Evolutionary conservation across 2,113 vertebrate species (phyloP), one percentile per base, ranked within the genome.

Genomic region (Gopherus flavomarginatus): DNA sequence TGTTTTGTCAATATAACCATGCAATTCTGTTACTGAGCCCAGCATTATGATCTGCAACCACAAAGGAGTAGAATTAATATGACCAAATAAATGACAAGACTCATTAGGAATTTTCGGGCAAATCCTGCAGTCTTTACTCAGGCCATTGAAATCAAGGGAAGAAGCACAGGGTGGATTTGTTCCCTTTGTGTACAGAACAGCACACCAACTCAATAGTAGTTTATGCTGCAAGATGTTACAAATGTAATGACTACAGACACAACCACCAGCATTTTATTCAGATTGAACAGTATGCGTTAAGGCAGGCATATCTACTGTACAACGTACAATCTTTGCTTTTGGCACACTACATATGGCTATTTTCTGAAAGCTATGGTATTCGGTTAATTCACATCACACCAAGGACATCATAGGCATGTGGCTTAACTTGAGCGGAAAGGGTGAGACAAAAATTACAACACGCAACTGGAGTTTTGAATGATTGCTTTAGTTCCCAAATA

Each of bases 31-130:
- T 50, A 99, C 97, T 81, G 99, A 99, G 98, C 99, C 99, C 98
- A 99, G 98, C 99, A 99, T 99, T 98, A 99, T 99, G 98, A 99
- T 99, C 99, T 99, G 96, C 54, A 94, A 54, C 52, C 94, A 93
- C 69, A 98, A 50, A 49, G 44, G 80, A 87, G 12, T 17, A 69
- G 81, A 84, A 47, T 3, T 52, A 94, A 81, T 1, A 3, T 1
- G 2, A 91, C 29, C 47, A 65, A 24, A 69, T 21, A 17, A 53
- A 31, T 1, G 3, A 83, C 19, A 87, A 92, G 44, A 29, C 79
- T n/a, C 50, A 95, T 65, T 75, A 94, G 88, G 24, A 65, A 91
- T 57, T 86, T 47, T 65, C 62, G 90, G 72, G 17, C 12, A 3
- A 35, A 77, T 90, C 83, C 56, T 95, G 86, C 89, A 83, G 83